Conservation (phyloP, 2,113 vertebrate species). For the Semnornis frantzii region DNA sequence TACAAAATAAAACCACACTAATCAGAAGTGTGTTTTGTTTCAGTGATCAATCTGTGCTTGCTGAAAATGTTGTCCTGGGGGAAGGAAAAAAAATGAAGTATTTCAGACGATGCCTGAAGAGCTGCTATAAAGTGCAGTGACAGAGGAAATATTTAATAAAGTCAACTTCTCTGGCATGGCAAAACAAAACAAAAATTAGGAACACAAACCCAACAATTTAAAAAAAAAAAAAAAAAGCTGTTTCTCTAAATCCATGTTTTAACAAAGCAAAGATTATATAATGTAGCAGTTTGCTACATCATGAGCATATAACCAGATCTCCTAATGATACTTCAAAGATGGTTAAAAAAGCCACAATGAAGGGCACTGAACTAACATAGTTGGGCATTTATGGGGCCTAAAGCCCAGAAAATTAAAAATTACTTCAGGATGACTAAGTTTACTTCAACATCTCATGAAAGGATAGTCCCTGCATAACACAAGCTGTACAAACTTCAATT, state of each 20-base stretch:
- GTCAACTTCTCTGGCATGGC: neutral
- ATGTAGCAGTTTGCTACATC: neutral
- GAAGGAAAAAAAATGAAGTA: neutral
- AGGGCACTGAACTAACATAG: neutral
- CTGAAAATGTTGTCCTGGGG: neutral
- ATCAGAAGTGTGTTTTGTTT: neutral
- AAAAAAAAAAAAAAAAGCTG: neutral
- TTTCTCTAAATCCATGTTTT: neutral
- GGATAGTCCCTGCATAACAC: neutral
- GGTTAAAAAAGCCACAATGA: neutral
- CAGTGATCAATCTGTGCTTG: neutral
- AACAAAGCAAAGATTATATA: neutral
- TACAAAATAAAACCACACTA: neutral
- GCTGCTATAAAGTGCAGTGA: neutral
- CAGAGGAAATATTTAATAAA: neutral
- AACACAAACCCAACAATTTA: neutral
- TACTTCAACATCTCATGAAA: neutral
- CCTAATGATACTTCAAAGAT: neutral
- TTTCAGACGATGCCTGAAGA: neutral
- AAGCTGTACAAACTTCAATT: neutral
- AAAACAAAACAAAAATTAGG: neutral
- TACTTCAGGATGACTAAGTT: neutral
- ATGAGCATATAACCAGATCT: neutral
- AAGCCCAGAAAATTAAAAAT: neutral
- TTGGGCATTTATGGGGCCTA: neutral